phyloP scores from a whole-genome alignment of 2,113 vertebrate genomes.

The Mesocricetus auratus region DNA sequence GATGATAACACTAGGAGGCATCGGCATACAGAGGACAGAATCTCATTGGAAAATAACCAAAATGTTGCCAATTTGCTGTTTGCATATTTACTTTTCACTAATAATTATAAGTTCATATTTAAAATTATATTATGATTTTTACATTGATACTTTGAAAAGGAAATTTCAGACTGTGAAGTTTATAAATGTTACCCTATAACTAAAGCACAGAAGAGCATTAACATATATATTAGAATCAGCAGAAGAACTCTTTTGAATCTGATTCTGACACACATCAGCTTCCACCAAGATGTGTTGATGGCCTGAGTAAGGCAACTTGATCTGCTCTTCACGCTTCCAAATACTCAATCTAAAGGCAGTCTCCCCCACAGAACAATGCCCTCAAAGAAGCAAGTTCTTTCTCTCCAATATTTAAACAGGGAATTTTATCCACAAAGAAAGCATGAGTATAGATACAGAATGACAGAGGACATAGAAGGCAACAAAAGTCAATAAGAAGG shows the following conservation, averaged over 20 bases:
- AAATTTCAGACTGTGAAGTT: constrained; percentile 47
- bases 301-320: constrained; percentile 15
- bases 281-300: neutral
- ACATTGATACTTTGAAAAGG: constrained; percentile 62
- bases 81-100: constrained; percentile 60
- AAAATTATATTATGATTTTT: constrained; percentile 51
- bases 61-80: constrained; percentile 58
- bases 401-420: neutral
- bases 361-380: constrained; percentile 15
- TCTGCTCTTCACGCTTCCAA: constrained; percentile 52
- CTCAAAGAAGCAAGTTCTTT: constrained; percentile 58
- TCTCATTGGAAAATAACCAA: constrained; percentile 38
- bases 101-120: constrained; percentile 28
- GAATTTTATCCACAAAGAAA: constrained; percentile 49
- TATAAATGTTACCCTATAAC: constrained; percentile 10
- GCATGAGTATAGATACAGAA: neutral
- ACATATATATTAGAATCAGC: constrained; percentile 68
- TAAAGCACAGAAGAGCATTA: constrained; percentile 63
- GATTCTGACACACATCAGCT: constrained; percentile 23
- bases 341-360: constrained; percentile 30
- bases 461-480: neutral
- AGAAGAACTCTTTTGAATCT: constrained; percentile 35
- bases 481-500: neutral
- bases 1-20: constrained; percentile 44
- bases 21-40: neutral